These are phyloP conservation scores for Xestia sexstrigata DNA, from an alignment of 2,888 invertebrate genomes.

Conservation along the genomic window DNA sequence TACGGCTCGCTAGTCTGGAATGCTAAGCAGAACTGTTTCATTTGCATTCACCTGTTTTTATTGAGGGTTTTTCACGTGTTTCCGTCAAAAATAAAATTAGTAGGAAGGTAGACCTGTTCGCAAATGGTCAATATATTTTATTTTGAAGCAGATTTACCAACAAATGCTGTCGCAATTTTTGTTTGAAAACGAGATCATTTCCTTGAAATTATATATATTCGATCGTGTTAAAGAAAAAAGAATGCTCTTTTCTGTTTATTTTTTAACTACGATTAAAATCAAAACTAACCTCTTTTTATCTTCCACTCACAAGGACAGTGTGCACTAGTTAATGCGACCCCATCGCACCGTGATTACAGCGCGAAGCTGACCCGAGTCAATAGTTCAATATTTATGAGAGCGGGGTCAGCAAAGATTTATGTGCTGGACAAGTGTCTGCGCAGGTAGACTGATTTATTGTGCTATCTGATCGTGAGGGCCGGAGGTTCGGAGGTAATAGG, in stretches of 20 bases:
- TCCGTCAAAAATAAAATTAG: neutral
- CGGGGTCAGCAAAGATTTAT: slow-evolving; percentile 81
- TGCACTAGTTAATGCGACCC: slow-evolving; percentile 36
- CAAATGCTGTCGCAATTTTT: neutral
- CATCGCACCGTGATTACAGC: slow-evolving; percentile 76
- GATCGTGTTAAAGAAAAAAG: neutral
- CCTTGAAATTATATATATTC: too few species aligned
- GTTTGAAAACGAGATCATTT: neutral
- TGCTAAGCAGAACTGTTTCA: slow-evolving; percentile 68
- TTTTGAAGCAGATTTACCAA: neutral
- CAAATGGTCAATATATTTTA: neutral
- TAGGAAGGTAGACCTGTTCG: neutral
- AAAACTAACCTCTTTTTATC: neutral
- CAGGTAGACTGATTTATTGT: slow-evolving; percentile 82
- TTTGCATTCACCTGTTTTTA: slow-evolving; percentile 62
- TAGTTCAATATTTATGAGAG: slow-evolving; percentile 86
- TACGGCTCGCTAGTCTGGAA: slow-evolving; percentile 72
- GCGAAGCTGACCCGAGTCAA: slow-evolving; percentile 77
- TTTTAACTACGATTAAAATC: neutral
- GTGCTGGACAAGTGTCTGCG: slow-evolving; percentile 81
- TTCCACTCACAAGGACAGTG: neutral
- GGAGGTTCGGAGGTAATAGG: slow-evolving; percentile 37
- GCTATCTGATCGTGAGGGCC: slow-evolving; percentile 58
- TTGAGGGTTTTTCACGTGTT: slow-evolving; percentile 11
- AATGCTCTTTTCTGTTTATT: neutral